Conservation (phyloP, 2,888 invertebrate genomes). For the Leptinotarsa peninsularis region DNA sequence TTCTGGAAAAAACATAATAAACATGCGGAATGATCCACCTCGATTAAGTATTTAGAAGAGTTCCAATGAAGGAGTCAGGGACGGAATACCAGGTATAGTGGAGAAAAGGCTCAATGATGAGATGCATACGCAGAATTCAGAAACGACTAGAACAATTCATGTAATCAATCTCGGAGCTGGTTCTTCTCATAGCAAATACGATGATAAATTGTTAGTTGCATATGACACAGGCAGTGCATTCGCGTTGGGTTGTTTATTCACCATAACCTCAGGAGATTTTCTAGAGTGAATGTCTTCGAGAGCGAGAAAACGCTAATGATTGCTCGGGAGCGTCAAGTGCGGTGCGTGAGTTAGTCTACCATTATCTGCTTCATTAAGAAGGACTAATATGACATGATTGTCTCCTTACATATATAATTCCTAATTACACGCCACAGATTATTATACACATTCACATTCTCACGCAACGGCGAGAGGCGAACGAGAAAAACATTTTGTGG, state of each 20-base stretch:
- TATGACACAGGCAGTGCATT: not conserved
- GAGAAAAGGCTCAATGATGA: no score
- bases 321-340: constrained; percentile 50
- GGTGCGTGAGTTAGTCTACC: constrained; percentile 54
- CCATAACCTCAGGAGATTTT: constrained; percentile 15
- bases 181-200: not conserved
- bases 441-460: constrained; percentile 61
- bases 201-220: constrained; percentile 6
- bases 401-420: constrained; percentile 64
- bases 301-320: constrained; percentile 47
- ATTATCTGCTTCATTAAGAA: constrained; percentile 65
- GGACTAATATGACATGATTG: constrained; percentile 66
- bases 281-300: constrained; percentile 13
- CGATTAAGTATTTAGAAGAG: no score
- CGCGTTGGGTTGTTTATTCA: constrained; percentile 4
- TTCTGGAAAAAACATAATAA: no score
- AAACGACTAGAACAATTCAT: no score
- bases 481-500: constrained; percentile 39
- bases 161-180: no score
- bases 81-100: no score
- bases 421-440: constrained; percentile 61
- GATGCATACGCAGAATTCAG: no score
- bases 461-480: constrained; percentile 56
- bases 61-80: no score
- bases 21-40: no score